Evolutionary conservation across 2,888 invertebrate genomes (phyloP).

Genomic region (Temnothorax ravouxi): DNA sequence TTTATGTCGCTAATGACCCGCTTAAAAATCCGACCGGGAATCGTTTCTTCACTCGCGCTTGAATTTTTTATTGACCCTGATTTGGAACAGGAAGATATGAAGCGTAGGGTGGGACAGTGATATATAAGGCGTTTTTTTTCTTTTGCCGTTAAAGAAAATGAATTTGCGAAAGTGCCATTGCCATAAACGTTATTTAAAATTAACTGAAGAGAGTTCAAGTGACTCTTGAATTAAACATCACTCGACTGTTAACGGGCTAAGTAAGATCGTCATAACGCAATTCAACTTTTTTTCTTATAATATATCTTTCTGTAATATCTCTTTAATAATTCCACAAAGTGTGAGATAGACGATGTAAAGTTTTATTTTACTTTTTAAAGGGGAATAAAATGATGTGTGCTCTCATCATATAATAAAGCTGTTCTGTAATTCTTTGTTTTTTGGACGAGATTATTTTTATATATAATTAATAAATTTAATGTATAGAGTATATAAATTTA

Average conservation of each 20-base stretch:
- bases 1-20: slow-evolving; percentile 75
- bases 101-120: background rate
- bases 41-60: background rate
- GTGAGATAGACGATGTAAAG: background rate
- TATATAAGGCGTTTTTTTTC: background rate
- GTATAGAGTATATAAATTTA: slow-evolving; percentile 13
- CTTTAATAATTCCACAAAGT: background rate
- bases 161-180: slow-evolving; percentile 34
- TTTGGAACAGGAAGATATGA: slow-evolving; percentile 3
- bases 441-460: background rate
- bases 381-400: no score
- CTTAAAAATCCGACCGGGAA: slow-evolving; percentile 68
- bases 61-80: slow-evolving; percentile 17
- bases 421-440: no score
- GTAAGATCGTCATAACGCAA: background rate
- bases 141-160: slow-evolving; percentile 21
- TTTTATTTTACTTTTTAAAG: background rate
- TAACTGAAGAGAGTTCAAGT: slow-evolving; percentile 2
- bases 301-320: background rate
- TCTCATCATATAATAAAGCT: no score
- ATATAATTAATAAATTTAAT: background rate
- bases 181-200: slow-evolving; percentile 27
- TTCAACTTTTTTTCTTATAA: background rate
- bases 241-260: slow-evolving; percentile 8
- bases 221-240: slow-evolving; percentile 29